Evolutionary conservation across 2,888 invertebrate genomes (phyloP).

Genomic region (Sipha maydis): DNA sequence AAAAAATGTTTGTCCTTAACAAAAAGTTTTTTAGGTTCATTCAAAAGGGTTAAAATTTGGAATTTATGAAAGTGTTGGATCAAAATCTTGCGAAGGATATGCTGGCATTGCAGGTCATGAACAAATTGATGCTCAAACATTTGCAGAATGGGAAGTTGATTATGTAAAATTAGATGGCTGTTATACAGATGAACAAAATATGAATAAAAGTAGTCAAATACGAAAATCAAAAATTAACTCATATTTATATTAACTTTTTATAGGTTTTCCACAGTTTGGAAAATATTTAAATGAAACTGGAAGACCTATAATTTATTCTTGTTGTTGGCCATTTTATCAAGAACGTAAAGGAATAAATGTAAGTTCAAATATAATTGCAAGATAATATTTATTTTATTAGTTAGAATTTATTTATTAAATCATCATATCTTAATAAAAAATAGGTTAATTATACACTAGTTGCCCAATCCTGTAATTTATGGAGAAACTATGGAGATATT

Average conservation of each 20-base stretch:
- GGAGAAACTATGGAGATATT: constrained; percentile 57
- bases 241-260: constrained; percentile 9
- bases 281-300: constrained; percentile 70
- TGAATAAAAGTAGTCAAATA: constrained; percentile 63
- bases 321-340: constrained; percentile 73
- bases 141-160: constrained; percentile 73
- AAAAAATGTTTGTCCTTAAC: neutral
- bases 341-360: constrained; percentile 66
- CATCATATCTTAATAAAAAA: neutral
- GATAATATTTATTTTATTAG: neutral
- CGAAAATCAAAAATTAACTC: constrained; percentile 8
- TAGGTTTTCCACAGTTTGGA: constrained; percentile 71
- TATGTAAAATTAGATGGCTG: constrained; percentile 74
- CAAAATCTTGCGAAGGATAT: constrained; percentile 72
- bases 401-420: neutral
- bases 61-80: constrained; percentile 74
- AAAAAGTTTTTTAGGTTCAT: constrained; percentile 68
- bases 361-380: constrained; percentile 6
- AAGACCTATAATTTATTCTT: constrained; percentile 72
- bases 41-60: constrained; percentile 71
- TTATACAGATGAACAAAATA: constrained; percentile 68
- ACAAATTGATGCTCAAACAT: constrained; percentile 71
- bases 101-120: constrained; percentile 70
- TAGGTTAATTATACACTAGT: constrained; percentile 61
- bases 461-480: constrained; percentile 48